Conservation (phyloP, 2,797 vertebrate species). For the Carcharodon carcharias region DNA sequence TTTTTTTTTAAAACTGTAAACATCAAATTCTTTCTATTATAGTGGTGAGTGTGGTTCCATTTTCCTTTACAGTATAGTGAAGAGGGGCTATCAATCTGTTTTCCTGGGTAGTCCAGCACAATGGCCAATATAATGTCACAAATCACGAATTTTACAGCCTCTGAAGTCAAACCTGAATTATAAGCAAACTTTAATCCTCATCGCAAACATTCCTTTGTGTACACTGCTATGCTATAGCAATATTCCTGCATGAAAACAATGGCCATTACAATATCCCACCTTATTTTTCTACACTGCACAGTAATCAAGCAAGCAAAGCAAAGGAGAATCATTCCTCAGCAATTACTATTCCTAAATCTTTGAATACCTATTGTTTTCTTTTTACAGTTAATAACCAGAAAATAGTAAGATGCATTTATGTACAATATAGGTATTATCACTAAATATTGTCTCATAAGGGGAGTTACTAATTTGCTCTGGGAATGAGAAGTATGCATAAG, state of each 20-base stretch:
- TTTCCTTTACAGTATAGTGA: neutral
- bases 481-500: neutral
- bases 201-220: neutral
- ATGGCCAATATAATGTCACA: neutral
- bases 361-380: neutral
- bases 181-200: neutral
- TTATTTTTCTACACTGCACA: neutral
- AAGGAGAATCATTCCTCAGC: neutral
- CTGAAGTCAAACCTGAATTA: neutral
- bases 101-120: neutral
- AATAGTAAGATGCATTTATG: neutral
- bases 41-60: neutral
- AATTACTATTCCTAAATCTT: neutral
- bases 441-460: neutral
- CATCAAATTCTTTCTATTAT: neutral
- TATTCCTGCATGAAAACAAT: neutral
- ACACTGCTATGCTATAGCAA: neutral
- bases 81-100: neutral
- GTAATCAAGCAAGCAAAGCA: neutral
- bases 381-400: neutral
- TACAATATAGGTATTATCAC: neutral
- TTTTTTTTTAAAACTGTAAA: neutral
- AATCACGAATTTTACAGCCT: neutral
- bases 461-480: neutral
- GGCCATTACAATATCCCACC: neutral